Evolutionary conservation across 2,888 invertebrate genomes (phyloP).

Genomic region (Terebella lapidaria): DNA sequence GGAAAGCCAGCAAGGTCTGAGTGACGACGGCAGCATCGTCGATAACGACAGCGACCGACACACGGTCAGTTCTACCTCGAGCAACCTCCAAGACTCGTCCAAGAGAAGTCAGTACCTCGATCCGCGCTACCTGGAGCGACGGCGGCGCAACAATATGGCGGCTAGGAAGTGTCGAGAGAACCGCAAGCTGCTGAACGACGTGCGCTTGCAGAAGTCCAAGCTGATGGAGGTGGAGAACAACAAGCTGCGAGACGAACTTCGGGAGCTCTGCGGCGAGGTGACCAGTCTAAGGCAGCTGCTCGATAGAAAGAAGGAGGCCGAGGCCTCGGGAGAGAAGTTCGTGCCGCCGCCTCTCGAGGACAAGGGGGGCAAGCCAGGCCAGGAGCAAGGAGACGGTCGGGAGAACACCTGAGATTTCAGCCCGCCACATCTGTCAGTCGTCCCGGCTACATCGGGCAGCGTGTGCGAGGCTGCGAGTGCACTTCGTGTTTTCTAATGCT

Average conservation of each 20-base stretch:
- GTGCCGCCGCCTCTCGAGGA: not conserved
- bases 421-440: too few relatives aligned
- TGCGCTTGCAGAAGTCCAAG: slow-evolving; percentile 48
- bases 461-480: too few relatives aligned
- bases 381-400: too few relatives aligned
- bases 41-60: not conserved
- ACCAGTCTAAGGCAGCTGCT: slow-evolving; percentile 70
- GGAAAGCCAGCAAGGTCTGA: not conserved
- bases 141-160: slow-evolving; percentile 55
- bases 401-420: too few relatives aligned
- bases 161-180: slow-evolving; percentile 55
- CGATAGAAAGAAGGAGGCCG: slow-evolving; percentile 33
- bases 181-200: slow-evolving; percentile 50
- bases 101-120: not conserved
- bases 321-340: slow-evolving; percentile 1
- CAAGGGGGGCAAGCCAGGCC: not conserved
- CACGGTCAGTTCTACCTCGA: not conserved
- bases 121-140: slow-evolving; percentile 50
- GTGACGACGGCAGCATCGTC: not conserved
- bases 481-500: too few relatives aligned
- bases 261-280: slow-evolving; percentile 83
- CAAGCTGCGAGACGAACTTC: slow-evolving; percentile 69
- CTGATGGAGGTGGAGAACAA: slow-evolving; percentile 54
- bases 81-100: not conserved
- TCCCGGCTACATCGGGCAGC: too few relatives aligned